phyloP scores from a whole-genome alignment of 1,140 invertebrate species.

The Macrocentrus cingulum region DNA sequence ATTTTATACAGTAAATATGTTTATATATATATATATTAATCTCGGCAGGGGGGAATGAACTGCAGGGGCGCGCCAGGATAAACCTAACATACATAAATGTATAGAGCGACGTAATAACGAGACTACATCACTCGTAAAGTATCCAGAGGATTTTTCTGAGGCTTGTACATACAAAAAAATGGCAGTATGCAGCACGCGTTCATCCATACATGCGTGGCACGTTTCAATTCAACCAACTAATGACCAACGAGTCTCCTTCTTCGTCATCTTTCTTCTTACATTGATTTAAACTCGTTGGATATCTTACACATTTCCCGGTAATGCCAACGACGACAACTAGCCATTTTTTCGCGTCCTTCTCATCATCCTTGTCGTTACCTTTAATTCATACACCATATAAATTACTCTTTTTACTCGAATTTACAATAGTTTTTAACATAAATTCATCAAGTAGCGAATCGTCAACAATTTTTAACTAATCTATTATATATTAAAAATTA shows the following conservation, averaged over 20 bases:
- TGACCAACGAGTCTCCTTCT: constrained; percentile 8
- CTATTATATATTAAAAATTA: no score
- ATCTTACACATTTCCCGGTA: neutral
- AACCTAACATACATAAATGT: neutral
- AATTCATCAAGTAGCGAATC: no score
- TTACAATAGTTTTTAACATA: no score
- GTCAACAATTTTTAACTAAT: no score
- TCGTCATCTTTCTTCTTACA: neutral
- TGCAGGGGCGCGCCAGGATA: no score
- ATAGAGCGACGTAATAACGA: constrained; percentile 9
- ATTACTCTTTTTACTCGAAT: no score
- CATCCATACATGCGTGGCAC: constrained; percentile 22
- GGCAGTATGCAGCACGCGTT: neutral
- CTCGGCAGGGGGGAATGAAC: no score
- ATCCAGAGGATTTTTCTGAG: neutral
- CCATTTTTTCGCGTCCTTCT: neutral
- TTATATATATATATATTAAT: no score
- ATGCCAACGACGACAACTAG: neutral
- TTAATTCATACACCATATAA: no score
- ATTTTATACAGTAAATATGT: no score
- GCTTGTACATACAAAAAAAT: constrained; percentile 10
- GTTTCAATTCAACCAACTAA: constrained; percentile 23
- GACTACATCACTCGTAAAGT: constrained; percentile 7
- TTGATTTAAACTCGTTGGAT: no score
- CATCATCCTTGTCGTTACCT: neutral